phyloP scores from a whole-genome alignment of 2,113 vertebrate species.

The Protomyctophum bolini region DNA sequence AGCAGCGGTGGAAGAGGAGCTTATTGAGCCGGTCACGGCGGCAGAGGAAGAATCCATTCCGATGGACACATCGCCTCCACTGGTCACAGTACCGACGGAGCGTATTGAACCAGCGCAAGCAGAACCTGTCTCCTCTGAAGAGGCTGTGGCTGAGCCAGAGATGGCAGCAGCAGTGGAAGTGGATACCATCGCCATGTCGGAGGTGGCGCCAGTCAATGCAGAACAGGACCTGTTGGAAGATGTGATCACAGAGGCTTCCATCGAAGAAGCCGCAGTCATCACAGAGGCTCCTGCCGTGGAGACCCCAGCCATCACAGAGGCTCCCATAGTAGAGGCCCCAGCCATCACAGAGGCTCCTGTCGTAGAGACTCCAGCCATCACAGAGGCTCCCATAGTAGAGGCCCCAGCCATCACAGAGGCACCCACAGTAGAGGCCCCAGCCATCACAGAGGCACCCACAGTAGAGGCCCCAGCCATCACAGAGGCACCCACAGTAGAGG shows the following conservation, averaged over 20 bases:
- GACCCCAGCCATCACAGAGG: conserved; percentile 2
- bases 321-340: no score
- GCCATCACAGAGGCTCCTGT: no score
- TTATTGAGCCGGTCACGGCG: conserved; percentile 1
- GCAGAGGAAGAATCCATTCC: conserved; percentile 10
- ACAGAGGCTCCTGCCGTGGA: background rate
- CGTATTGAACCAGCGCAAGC: background rate
- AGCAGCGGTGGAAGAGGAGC: conserved; percentile 2
- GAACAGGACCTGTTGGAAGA: conserved; percentile 30
- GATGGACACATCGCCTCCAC: conserved; percentile 1
- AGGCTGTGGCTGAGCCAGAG: conserved; percentile 2
- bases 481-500: no score
- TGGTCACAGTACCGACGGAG: conserved; percentile 5
- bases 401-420: no score
- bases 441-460: no score
- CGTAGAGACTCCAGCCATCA: no score
- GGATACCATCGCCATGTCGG: background rate
- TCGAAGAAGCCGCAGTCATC: no score
- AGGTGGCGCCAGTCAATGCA: conserved; percentile 1
- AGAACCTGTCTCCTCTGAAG: conserved; percentile 8
- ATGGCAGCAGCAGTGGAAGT: conserved; percentile 1
- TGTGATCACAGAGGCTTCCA: background rate
- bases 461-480: no score
- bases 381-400: no score
- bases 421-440: no score